phyloP scores from a whole-genome alignment of 2,888 invertebrate species.

The Ceriagrion tenellum region DNA sequence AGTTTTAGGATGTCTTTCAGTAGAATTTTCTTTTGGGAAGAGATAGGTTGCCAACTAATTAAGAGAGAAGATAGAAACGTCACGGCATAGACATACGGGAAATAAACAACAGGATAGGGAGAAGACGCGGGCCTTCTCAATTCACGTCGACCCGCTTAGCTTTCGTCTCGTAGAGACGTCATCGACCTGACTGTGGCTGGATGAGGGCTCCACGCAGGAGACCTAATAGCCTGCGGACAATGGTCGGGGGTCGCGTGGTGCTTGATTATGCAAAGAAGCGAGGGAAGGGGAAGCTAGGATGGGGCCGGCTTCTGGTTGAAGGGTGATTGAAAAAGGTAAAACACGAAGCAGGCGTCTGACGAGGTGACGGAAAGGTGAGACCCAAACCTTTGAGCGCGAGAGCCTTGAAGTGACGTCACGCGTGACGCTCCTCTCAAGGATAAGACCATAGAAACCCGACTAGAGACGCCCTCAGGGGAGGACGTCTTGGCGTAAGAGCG shows the following conservation, averaged over 20 bases:
- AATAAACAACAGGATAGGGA: background rate
- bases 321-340: background rate
- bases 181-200: background rate
- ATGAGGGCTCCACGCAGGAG: background rate
- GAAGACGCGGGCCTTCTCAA: background rate
- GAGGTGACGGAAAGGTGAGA: background rate
- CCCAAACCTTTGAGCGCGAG: too few relatives aligned
- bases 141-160: background rate
- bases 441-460: too few relatives aligned
- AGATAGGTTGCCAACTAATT: background rate
- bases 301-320: background rate
- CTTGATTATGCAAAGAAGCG: constrained; percentile 40
- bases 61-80: background rate
- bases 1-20: too few relatives aligned
- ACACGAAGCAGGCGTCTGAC: constrained; percentile 26
- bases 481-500: background rate
- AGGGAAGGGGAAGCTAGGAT: too few relatives aligned
- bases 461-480: too few relatives aligned
- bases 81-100: background rate
- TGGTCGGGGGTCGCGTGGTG: constrained; percentile 10
- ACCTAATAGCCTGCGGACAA: constrained; percentile 26
- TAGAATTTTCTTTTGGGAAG: background rate
- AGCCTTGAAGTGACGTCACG: too few relatives aligned
- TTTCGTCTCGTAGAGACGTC: constrained; percentile 10
- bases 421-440: too few relatives aligned